A percentile compares a stretch with the other conserved stretches of the same genome.
phyloP scores from a whole-genome alignment of 2,888 invertebrate species.

The Epicampocera succincta region DNA sequence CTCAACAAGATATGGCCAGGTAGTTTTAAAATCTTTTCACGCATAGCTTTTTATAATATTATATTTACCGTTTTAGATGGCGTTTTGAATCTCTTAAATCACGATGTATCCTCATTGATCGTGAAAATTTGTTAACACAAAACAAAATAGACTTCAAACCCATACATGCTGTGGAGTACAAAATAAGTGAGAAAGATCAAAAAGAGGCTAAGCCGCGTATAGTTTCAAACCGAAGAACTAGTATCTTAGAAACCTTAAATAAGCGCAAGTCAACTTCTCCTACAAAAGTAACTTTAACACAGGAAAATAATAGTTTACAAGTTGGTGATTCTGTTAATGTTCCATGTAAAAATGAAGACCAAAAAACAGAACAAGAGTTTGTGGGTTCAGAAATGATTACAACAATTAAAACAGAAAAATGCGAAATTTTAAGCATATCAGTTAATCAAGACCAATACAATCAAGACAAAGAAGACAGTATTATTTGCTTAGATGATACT shows the following conservation, averaged over 20 bases:
- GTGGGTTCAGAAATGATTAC: background rate
- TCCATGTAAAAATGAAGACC: background rate
- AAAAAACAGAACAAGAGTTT: background rate
- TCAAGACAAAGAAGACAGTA: conserved; percentile 49
- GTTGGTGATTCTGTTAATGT: background rate
- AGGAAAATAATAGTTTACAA: background rate
- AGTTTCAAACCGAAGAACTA: conserved; percentile 51
- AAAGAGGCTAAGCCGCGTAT: conserved; percentile 75
- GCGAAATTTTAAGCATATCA: background rate
- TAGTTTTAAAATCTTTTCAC: conserved; percentile 57
- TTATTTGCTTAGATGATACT: background rate
- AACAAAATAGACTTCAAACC: conserved; percentile 78
- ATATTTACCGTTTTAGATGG: conserved; percentile 75
- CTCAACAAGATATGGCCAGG: conserved; percentile 80
- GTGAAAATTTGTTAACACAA: conserved; percentile 78
- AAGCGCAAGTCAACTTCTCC: conserved; percentile 34
- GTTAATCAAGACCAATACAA: background rate
- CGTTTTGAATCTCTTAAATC: conserved; percentile 80
- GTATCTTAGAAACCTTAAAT: conserved; percentile 34
- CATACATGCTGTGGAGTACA: conserved; percentile 74
- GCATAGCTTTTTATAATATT: conserved; percentile 2
- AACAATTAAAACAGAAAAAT: background rate
- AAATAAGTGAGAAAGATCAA: conserved; percentile 74
- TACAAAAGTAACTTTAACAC: background rate
- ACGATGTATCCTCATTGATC: conserved; percentile 79